Evolutionary conservation across 2,113 vertebrate genomes (phyloP).

Genomic region (Phalacrocorax brasilianus): DNA sequence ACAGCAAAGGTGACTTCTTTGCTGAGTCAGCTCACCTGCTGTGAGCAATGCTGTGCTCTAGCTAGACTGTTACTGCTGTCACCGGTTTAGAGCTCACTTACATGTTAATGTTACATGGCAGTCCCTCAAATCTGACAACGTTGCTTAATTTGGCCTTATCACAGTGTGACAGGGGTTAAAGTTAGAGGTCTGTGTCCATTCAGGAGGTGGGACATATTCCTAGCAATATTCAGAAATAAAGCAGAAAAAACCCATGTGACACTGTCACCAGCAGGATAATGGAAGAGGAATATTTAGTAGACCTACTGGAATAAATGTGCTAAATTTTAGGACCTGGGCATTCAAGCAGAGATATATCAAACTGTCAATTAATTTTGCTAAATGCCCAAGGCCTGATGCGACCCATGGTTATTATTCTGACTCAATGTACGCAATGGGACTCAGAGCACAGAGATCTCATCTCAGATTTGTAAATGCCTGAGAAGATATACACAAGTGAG

Average conservation of each 20-base stretch:
- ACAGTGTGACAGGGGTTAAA: not conserved
- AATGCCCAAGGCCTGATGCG: not conserved
- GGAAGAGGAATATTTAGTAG: not conserved
- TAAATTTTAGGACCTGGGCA: not conserved
- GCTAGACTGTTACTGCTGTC: not conserved
- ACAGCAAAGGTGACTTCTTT: not conserved
- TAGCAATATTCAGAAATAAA: not conserved
- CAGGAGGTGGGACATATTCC: not conserved
- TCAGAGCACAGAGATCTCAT: not conserved
- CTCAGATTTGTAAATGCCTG: not conserved
- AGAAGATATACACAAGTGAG: not conserved
- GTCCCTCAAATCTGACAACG: not conserved
- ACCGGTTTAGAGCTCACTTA: not conserved
- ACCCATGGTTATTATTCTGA: not conserved
- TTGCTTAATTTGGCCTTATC: not conserved
- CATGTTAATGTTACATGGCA: rapidly evolving
- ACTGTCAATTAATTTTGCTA: not conserved
- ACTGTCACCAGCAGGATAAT: not conserved
- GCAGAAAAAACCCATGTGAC: not conserved
- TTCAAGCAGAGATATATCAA: not conserved
- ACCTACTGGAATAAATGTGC: not conserved
- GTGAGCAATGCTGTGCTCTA: rapidly evolving
- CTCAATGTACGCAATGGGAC: not conserved
- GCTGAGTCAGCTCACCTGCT: not conserved
- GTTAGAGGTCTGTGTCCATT: not conserved